phyloP scores from a whole-genome alignment of 2,888 invertebrate genomes.

The Agrotis exclamationis region DNA sequence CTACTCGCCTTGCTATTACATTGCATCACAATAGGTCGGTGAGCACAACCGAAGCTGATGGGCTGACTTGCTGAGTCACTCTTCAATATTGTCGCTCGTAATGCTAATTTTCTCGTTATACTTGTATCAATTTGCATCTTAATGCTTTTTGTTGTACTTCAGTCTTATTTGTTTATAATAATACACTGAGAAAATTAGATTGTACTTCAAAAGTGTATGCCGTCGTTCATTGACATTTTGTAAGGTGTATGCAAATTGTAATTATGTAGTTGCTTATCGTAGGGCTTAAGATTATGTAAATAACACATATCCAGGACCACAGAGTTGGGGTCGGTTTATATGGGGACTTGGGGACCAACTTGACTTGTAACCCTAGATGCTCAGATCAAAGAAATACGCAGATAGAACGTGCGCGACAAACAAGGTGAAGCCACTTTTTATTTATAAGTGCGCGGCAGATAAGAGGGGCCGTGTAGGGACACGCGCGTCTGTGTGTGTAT shows the following conservation, averaged over 20 bases:
- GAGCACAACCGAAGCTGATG: constrained; percentile 83
- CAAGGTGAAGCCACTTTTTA: no score
- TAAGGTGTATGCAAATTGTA: constrained; percentile 49
- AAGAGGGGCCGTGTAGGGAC: no score
- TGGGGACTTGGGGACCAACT: constrained; percentile 4
- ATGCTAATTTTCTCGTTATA: constrained; percentile 89
- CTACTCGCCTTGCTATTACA: constrained; percentile 72
- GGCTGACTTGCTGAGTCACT: constrained; percentile 87
- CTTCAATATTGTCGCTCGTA: constrained; percentile 87
- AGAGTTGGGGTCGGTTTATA: constrained; percentile 14
- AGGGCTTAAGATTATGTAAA: constrained; percentile 48
- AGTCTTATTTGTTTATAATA: constrained; percentile 70
- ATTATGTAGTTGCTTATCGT: constrained; percentile 44
- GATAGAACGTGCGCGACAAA: no score
- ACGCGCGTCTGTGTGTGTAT: no score
- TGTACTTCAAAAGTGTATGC: constrained; percentile 51
- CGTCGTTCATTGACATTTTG: constrained; percentile 51
- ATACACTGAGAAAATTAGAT: constrained; percentile 53
- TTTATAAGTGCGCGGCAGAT: no score
- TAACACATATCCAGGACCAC: constrained; percentile 28
- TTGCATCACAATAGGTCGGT: constrained; percentile 81
- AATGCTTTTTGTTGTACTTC: constrained; percentile 82
- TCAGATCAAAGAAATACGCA: no score
- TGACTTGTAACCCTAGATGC: constrained; percentile 18
- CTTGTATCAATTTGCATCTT: constrained; percentile 90